Evolutionary conservation across 2,888 invertebrate genomes (phyloP).

Genomic region (Pseudococcus longispinus): DNA sequence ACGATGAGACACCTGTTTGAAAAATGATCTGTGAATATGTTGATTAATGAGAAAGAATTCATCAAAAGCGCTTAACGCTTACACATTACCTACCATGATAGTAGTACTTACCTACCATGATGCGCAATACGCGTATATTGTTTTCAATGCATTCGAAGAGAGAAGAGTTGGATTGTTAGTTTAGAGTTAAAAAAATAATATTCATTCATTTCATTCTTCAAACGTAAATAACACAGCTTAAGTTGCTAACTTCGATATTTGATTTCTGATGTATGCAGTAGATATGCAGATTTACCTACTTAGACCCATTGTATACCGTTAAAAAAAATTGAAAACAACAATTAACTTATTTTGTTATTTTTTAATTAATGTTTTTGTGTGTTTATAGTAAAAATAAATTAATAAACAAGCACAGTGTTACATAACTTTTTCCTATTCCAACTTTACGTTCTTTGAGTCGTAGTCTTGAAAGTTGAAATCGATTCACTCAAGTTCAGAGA

Average conservation of each 20-base stretch:
- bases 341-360: constrained; percentile 34
- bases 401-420: background rate
- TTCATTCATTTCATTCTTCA: background rate
- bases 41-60: background rate
- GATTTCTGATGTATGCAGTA: background rate
- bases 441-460: too few species aligned
- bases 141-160: background rate
- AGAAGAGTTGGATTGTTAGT: background rate
- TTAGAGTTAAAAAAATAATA: background rate
- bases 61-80: constrained; percentile 5
- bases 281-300: background rate
- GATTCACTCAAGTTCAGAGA: too few species aligned
- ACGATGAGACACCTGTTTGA: constrained; percentile 46
- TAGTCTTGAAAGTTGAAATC: too few species aligned
- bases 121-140: background rate
- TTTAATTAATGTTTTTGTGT: constrained; percentile 41
- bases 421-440: background rate
- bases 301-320: background rate
- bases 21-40: background rate
- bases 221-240: background rate
- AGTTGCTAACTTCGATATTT: background rate
- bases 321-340: background rate
- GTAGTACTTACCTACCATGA: background rate
- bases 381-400: constrained; percentile 25
- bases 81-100: background rate